phyloP scores from a whole-genome alignment of 2,888 invertebrate species.

The Leucophenga montana region DNA sequence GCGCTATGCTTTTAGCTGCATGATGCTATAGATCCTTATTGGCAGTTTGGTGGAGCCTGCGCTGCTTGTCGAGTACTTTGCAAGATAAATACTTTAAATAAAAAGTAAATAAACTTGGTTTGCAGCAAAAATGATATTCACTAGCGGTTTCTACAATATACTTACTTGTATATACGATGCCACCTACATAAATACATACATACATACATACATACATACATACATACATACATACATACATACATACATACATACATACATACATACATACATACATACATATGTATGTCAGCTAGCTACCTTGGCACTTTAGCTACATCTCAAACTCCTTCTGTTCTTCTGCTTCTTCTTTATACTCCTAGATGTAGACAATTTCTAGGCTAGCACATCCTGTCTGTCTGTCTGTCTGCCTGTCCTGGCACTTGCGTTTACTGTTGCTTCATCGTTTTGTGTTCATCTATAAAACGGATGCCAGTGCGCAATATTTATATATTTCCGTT shows the following conservation, averaged over 20 bases:
- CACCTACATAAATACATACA: too few relatives aligned
- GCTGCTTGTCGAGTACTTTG: conserved; percentile 31
- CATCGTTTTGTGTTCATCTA: conserved; percentile 18
- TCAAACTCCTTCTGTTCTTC: not conserved
- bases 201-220: too few relatives aligned
- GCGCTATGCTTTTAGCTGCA: not conserved
- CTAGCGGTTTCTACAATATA: conserved; percentile 11
- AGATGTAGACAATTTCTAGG: conserved; percentile 2
- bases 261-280: conserved; percentile 32
- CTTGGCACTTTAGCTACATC: not conserved
- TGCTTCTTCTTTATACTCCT: too few relatives aligned
- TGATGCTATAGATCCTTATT: not conserved
- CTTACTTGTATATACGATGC: too few relatives aligned
- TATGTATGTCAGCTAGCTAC: conserved; percentile 21
- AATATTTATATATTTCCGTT: conserved; percentile 28
- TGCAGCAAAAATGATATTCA: conserved; percentile 18
- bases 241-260: conserved; percentile 21
- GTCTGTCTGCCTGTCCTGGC: conserved; percentile 22
- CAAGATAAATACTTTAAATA: conserved; percentile 48
- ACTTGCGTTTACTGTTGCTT: conserved; percentile 39
- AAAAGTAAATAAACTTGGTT: conserved; percentile 52
- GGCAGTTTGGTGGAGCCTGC: not conserved
- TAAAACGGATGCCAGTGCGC: conserved; percentile 16
- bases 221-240: too few relatives aligned
- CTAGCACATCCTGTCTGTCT: conserved; percentile 16